Percentiles rank a stretch among this genome's conserved stretches.
Evolutionary conservation across 1,140 invertebrate genomes (phyloP).

Genomic region (Pantala flavescens): DNA sequence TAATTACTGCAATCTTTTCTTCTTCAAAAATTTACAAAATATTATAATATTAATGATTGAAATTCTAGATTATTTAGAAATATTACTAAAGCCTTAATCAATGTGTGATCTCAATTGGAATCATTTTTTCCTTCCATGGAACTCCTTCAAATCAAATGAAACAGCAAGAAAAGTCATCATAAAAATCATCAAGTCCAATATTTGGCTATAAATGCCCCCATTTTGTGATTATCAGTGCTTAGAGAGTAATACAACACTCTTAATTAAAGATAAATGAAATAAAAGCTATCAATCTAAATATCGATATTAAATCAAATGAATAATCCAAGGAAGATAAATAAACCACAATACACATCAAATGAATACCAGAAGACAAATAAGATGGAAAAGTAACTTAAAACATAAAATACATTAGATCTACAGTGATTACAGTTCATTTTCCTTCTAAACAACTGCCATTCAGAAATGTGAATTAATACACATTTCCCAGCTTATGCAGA

Average conservation of each 20-base stretch:
- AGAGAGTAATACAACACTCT: not conserved
- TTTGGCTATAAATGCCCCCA: not conserved
- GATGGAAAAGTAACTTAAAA: not conserved
- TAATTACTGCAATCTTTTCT: no score
- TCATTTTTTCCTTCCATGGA: no score
- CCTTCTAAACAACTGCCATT: not conserved
- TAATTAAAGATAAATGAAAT: not conserved
- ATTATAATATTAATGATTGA: no score
- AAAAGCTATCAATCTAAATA: not conserved
- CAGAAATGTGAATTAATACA: not conserved
- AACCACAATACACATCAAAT: not conserved
- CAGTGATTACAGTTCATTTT: conserved; percentile 8
- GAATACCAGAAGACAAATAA: not conserved
- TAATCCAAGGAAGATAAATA: not conserved
- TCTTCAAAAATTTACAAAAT: no score
- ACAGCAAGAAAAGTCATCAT: no score
- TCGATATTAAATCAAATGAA: not conserved
- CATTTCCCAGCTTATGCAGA: not conserved
- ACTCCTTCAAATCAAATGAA: no score
- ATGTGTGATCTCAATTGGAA: no score
- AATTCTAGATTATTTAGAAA: no score
- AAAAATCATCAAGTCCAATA: not conserved
- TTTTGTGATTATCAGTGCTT: not conserved
- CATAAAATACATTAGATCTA: conserved; percentile 10
- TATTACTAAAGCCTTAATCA: no score